Base-by-base conservation (phyloP, 2,113 vertebrate species). In the Abramis brama region DNA sequence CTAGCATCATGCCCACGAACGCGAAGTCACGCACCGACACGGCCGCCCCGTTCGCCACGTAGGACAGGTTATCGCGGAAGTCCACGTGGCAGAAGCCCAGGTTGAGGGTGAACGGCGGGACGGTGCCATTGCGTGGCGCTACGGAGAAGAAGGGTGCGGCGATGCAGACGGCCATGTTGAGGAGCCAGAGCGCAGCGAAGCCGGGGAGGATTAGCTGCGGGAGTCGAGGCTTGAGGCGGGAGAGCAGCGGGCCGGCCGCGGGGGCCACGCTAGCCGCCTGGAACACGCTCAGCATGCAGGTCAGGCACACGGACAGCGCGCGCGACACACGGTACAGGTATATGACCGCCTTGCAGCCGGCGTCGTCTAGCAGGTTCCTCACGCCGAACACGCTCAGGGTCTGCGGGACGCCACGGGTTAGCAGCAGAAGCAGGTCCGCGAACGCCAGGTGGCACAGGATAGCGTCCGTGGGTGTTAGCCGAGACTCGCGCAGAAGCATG, bases 361-460 rank as follows among this genome's bases (percentile, higher is more conserved):
- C 39, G 66, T 95, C 95, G n/a, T 93, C 87, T 59, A 96, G 92
- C 30, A 95, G 90, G 52, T 92, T 47, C 19, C 7, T 84, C 71
- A 95, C 62, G 33, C 93, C 94, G 17, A 96, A 96, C 76, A 94
- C 91, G 0, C 92, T 93, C 95, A 96, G 94, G 27, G 94, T 94
- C 91, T 94, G 95, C 6, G 95, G 95, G 0, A 95, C 87, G 27
- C 95, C 84, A 59, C 95, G 93, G 0, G 93, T 95, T 52, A 94
- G 87, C 11, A 96, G 88, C 76, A 95, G 90, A 91, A 95, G 86
- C 68, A 96, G 90, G 91, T 95, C 94, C 62, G 90, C 92, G 12
- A 96, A 94, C 71, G 93, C 94, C 81, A 96, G 91, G 85, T 95
- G 95, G 83, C 94, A 93, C 85, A 96, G 90, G 57, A 96, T 95